Evolutionary conservation across 2,113 vertebrate species (phyloP), one percentile per base, ranked within the genome.

Genomic region (Excalfactoria chinensis): DNA sequence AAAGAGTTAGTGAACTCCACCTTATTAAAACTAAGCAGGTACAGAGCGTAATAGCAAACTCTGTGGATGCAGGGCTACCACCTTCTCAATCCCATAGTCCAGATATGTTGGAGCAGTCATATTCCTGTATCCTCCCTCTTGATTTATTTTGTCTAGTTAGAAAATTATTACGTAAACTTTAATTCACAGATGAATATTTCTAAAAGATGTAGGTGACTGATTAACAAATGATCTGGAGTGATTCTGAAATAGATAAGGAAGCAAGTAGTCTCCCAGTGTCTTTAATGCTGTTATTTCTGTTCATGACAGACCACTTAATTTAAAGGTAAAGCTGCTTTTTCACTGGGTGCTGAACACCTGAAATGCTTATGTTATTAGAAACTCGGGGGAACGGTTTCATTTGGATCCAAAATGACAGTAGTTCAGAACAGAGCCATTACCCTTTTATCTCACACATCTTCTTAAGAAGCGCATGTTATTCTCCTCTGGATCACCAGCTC

Each of bases 11-110:
- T 53, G 80, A 96, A 64, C 20, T 84, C 72, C 80, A 74, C 93
- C 51, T 73, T 79, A 72, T 69, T 84, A 55, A 89, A 92, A 93
- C 69, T 71, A 86, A 93, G 69, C 88, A 96, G 84, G 86, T 89
- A 90, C 40, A 30, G 32, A 79, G 35, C n/a, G 55, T 86, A 64
- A 67, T 91, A 68, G 70, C 92, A 74, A 22, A 49, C 48, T n/a
- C 30, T 28, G 79, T 78, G 78, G 89, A 74, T 1, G 3, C 58
- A 84, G 86, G 58, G 43, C 73, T 84, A 5, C 46, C 32, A 28
- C 41, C 30, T 67, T 51, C 13, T 72, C 16, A 14, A 59, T 59
- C 19, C 56, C 41, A 3, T 55, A 66, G 40, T 25, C 55, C 44
- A 26, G 43, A 70, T 43, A 22, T 53, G 26, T 34, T n/a, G 40